Base-by-base conservation (phyloP, 2,888 invertebrate genomes). In the Lysandra coridon region DNA sequence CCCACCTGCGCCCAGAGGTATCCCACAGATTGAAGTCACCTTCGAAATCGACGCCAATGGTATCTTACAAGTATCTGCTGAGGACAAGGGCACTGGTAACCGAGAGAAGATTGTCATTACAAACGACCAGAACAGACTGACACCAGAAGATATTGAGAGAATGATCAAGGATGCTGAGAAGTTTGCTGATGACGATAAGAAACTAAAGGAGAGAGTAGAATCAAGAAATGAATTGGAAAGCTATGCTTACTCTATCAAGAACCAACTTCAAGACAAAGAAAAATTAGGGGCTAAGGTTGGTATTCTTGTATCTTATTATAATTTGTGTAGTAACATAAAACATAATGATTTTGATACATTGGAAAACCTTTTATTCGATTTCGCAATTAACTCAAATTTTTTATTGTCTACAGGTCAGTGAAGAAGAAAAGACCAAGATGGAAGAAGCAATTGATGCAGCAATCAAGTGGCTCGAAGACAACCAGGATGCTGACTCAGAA, bases 121-220 rank as follows among this genome's bases (percentile, higher is more conserved):
- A 84, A 99, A 99, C 88, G 99, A 99, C 88, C 99, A 99, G 91
- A 99, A 99, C 93, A 96, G 99, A 83, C 93, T 99, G 82, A 98
- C 99, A 17, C 99, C 99, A 4, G 99, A 99, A 85, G 99, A 99
- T 87, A 99, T 99, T 84, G 99, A 99, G 89, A 96, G 99, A 82
- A 99, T 99, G 99, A 99, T 99, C 91, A 98, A 98, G 92, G 99
- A 99, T 89, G 99, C 99, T 0, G 99, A 99, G 95, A 98, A 98
- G 92, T 99, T 99, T 93, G 99, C 99, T 30, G 99, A 99, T 87
- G 99, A 99, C 84, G 99, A 99, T 93, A 99, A 99, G 95, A 98
- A 98, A 92, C 95, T 98, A 83, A 98, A 98, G 94, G 98, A 99
- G 92, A 96, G 97, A 78, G 99, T 99, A 4, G 99, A 99, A 89